Evolutionary conservation across 1,140 invertebrate species (phyloP).

Genomic region (Stratiolaelaps scimitus): DNA sequence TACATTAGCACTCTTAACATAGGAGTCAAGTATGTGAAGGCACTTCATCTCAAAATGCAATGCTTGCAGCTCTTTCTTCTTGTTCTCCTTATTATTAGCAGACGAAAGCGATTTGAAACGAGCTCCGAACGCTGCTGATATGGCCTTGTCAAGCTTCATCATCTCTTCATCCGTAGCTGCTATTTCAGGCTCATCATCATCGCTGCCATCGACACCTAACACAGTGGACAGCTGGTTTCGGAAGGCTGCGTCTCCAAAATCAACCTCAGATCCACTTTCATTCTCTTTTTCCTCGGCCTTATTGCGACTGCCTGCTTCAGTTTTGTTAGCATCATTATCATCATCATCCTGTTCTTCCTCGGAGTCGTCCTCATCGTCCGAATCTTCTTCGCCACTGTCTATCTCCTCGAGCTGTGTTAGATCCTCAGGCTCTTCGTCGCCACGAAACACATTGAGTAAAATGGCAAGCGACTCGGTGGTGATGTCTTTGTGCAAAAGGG

Average conservation of each 20-base stretch:
- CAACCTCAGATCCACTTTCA: constrained; percentile 20
- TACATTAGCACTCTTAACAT: constrained; percentile 16
- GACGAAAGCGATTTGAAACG: constrained; percentile 19
- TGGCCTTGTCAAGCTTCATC: constrained; percentile 22
- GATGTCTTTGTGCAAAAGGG: constrained; percentile 14
- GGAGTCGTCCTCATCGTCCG: background rate
- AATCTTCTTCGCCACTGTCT: background rate
- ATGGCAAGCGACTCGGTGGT: constrained; percentile 3
- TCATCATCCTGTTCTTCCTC: background rate
- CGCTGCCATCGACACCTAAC: constrained; percentile 7
- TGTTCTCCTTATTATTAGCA: constrained; percentile 1
- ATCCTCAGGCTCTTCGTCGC: constrained; percentile 12
- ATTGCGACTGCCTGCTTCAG: too few relatives aligned
- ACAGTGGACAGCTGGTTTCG: constrained; percentile 24
- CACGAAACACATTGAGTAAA: background rate
- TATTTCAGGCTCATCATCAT: background rate
- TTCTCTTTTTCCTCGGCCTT: background rate
- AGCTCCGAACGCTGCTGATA: constrained; percentile 11
- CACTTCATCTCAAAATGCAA: constrained; percentile 25
- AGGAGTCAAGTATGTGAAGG: constrained; percentile 3
- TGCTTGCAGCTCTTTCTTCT: constrained; percentile 21
- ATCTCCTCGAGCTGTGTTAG: constrained; percentile 10
- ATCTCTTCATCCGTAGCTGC: constrained; percentile 21
- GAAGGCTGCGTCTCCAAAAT: background rate
- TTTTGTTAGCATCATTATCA: too few relatives aligned